Percentiles rank a stretch among this genome's conserved stretches.
Conservation (phyloP, 1,140 invertebrate species). For the Papilio dardanus region DNA sequence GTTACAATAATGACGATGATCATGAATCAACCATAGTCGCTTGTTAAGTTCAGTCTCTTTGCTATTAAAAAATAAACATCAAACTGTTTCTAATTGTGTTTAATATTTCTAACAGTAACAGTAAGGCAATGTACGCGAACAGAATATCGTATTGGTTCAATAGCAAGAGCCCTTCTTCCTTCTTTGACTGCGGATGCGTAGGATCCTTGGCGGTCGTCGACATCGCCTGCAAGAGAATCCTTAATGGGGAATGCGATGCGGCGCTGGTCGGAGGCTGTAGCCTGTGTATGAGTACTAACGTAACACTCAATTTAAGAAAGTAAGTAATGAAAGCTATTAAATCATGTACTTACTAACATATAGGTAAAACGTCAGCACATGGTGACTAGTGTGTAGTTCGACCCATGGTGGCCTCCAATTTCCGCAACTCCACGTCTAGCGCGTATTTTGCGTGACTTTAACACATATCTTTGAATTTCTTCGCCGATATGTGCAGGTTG, state of each 20-base stretch:
- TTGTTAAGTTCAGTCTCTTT: too few relatives aligned
- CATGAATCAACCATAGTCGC: too few relatives aligned
- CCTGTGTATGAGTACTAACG: slow-evolving; percentile 83
- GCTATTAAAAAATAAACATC: too few relatives aligned
- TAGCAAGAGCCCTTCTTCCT: slow-evolving; percentile 89
- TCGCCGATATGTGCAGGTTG: too few relatives aligned
- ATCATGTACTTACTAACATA: too few relatives aligned
- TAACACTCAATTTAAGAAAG: neutral
- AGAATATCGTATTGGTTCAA: slow-evolving; percentile 90
- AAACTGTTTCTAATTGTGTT: neutral
- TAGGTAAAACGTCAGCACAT: too few relatives aligned
- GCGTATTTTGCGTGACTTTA: too few relatives aligned
- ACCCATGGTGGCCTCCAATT: too few relatives aligned
- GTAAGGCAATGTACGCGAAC: slow-evolving; percentile 93
- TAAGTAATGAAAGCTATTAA: neutral
- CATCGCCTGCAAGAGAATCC: slow-evolving; percentile 89
- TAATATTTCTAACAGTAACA: slow-evolving; percentile 81
- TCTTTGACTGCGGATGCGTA: slow-evolving; percentile 94
- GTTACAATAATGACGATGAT: too few relatives aligned
- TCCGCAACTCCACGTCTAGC: too few relatives aligned
- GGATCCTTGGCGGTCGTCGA: slow-evolving; percentile 93
- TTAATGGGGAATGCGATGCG: slow-evolving; percentile 89
- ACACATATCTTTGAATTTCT: too few relatives aligned
- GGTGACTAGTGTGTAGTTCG: too few relatives aligned
- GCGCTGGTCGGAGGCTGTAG: slow-evolving; percentile 93